These are phyloP conservation scores for Scomber colias DNA, from an alignment of 2,113 vertebrate genomes.

Conservation along the genomic window DNA sequence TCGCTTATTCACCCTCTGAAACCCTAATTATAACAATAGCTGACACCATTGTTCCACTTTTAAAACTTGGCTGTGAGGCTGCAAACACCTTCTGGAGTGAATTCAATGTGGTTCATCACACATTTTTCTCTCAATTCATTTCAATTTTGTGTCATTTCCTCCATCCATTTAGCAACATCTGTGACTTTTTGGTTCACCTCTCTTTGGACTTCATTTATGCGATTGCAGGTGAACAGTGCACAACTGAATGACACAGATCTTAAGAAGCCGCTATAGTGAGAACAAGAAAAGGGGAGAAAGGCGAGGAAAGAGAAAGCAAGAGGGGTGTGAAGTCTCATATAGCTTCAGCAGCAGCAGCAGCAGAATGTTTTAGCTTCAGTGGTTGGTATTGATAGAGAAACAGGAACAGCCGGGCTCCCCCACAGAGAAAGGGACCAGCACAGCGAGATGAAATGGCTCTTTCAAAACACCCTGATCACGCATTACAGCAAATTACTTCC, in stretches of 20 bases:
- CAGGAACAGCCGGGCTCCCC: slow-evolving; percentile 65
- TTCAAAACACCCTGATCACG: slow-evolving; percentile 69
- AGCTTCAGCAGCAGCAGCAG: slow-evolving; percentile 46
- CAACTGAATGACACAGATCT: not conserved
- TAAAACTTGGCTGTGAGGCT: slow-evolving; percentile 40
- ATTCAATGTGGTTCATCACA: not conserved
- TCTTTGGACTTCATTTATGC: not conserved
- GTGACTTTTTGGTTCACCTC: slow-evolving; percentile 17
- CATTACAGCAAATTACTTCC: slow-evolving; percentile 79
- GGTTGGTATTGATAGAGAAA: slow-evolving; percentile 61
- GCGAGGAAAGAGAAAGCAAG: slow-evolving; percentile 24
- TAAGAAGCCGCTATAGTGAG: slow-evolving; percentile 8
- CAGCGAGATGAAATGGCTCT: slow-evolving; percentile 67
- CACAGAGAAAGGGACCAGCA: slow-evolving; percentile 58
- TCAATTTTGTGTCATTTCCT: not conserved
- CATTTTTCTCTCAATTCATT: not conserved
- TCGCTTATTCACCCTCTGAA: slow-evolving; percentile 49
- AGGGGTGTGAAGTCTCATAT: slow-evolving; percentile 63
- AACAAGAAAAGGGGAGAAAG: slow-evolving; percentile 4
- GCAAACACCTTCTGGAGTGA: slow-evolving; percentile 57
- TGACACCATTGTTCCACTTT: slow-evolving; percentile 50
- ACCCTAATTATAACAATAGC: slow-evolving; percentile 58
- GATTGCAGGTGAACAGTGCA: slow-evolving; percentile 7
- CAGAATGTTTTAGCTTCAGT: slow-evolving; percentile 57
- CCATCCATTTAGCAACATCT: slow-evolving; percentile 29